Percentiles rank a stretch among this genome's conserved stretches.
Conservation (phyloP, 1,140 invertebrate species). For the Eciton burchellii region DNA sequence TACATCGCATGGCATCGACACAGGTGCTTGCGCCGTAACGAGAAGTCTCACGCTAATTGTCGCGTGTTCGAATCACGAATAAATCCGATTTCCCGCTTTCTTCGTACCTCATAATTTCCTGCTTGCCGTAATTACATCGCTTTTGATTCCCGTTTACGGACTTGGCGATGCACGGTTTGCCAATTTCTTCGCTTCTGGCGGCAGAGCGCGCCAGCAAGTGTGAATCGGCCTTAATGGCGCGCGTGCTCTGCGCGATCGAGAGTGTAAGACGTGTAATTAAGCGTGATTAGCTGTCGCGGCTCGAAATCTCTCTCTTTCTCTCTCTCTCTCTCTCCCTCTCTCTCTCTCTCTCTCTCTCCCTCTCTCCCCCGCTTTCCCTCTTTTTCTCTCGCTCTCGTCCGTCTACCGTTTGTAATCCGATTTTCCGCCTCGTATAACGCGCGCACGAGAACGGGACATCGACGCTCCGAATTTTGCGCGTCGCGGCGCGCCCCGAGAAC, state of each 20-base stretch:
- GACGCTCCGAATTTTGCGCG: conserved; percentile 62
- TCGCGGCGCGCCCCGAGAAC: conserved; percentile 35
- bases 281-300: conserved; percentile 67
- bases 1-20: no score
- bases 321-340: background rate
- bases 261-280: conserved; percentile 68
- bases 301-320: conserved; percentile 25
- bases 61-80: background rate
- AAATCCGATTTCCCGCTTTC: background rate
- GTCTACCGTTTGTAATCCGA: conserved; percentile 71
- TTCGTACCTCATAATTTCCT: background rate
- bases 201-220: conserved; percentile 27
- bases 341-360: background rate
- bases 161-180: background rate
- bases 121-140: background rate
- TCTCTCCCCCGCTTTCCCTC: no score
- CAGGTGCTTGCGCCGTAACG: no score
- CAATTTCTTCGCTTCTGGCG: conserved; percentile 18
- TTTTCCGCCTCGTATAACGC: conserved; percentile 65
- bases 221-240: conserved; percentile 45
- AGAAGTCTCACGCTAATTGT: background rate
- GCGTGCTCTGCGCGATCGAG: conserved; percentile 31
- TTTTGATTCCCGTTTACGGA: background rate
- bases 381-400: conserved; percentile 33
- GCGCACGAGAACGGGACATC: conserved; percentile 44